These are phyloP conservation scores for Muraenolepis orangiensis DNA, from an alignment of 2,797 vertebrate species.

Conservation along the genomic window DNA sequence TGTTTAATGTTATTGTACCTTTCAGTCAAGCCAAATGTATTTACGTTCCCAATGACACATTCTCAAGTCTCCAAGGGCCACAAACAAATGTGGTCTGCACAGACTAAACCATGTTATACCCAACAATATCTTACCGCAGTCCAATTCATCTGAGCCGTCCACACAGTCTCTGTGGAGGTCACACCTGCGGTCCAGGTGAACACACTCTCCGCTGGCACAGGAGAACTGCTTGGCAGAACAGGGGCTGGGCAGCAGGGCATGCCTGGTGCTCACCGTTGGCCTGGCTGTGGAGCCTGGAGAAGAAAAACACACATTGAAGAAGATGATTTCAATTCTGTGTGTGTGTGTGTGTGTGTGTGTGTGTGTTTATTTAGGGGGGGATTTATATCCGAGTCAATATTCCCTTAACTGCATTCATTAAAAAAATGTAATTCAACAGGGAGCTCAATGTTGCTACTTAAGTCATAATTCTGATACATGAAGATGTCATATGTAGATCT, in stretches of 20 bases:
- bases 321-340: not conserved
- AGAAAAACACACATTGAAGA: not conserved
- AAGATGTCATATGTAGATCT: too few relatives aligned
- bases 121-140: slow-evolving; percentile 78
- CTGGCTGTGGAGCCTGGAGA: slow-evolving; percentile 47
- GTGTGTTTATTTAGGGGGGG: not conserved
- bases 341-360: not conserved
- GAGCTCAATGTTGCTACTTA: too few relatives aligned
- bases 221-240: slow-evolving; percentile 81
- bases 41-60: too few relatives aligned
- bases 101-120: too few relatives aligned
- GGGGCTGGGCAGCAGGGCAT: slow-evolving; percentile 41
- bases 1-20: too few relatives aligned
- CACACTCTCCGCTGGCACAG: slow-evolving; percentile 81
- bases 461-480: too few relatives aligned
- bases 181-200: slow-evolving; percentile 73
- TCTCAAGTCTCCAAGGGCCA: too few relatives aligned
- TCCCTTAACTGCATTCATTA: too few relatives aligned
- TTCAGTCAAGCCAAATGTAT: too few relatives aligned
- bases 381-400: too few relatives aligned
- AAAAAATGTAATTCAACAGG: too few relatives aligned
- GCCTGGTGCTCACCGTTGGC: slow-evolving; percentile 35
- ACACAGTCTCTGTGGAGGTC: slow-evolving; percentile 79
- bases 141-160: slow-evolving; percentile 82
- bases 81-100: too few relatives aligned